Percentiles rank a stretch among this genome's conserved stretches.
phyloP scores from a whole-genome alignment of 2,113 vertebrate genomes.

The Apodemus speciosus region DNA sequence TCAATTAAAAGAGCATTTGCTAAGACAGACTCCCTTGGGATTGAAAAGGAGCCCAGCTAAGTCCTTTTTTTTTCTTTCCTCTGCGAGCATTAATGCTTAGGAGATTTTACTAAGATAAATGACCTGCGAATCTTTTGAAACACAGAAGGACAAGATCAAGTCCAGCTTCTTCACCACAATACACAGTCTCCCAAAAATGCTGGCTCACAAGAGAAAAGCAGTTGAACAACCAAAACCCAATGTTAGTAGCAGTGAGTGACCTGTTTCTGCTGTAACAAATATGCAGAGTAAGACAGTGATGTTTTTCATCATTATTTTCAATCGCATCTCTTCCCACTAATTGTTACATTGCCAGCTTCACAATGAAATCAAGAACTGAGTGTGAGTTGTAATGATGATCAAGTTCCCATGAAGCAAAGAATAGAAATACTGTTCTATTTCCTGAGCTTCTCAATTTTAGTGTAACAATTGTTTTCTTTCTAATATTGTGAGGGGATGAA shows the following conservation, averaged over 20 bases:
- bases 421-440: not conserved
- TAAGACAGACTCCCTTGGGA: slow-evolving; percentile 62
- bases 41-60: slow-evolving; percentile 36
- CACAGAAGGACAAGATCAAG: not conserved
- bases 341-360: not conserved
- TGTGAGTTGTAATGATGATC: slow-evolving; percentile 22
- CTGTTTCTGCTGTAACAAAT: slow-evolving; percentile 2
- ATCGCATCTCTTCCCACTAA: not conserved
- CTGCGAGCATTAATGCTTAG: slow-evolving; percentile 53
- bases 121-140: slow-evolving; percentile 54
- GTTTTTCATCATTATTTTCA: slow-evolving; percentile 35
- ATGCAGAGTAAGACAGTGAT: not conserved
- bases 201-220: slow-evolving; percentile 37
- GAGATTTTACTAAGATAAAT: not conserved
- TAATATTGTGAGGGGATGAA: not conserved
- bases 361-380: not conserved
- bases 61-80: slow-evolving; percentile 48
- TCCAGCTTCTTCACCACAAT: not conserved
- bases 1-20: slow-evolving; percentile 73
- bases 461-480: not conserved
- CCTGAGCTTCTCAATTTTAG: not conserved
- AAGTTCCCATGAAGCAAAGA: not conserved
- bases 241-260: not conserved
- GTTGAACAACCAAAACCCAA: not conserved
- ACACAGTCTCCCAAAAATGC: not conserved